Conservation (phyloP, 2,888 invertebrate species). For the Scaptomyza polygonia region DNA sequence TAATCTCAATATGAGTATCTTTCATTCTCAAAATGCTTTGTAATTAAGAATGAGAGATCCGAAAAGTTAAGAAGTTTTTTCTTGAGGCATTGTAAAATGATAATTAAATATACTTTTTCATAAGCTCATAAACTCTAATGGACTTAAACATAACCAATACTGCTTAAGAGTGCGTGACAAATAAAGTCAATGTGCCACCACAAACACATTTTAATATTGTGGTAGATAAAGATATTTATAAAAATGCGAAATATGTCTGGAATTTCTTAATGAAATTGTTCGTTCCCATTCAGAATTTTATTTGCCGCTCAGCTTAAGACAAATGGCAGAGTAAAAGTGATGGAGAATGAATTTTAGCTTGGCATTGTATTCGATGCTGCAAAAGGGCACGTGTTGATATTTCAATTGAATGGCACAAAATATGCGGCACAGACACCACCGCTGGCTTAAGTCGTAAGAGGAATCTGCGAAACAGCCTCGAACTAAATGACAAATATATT, state of each 20-base stretch:
- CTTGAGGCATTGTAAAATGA: no score
- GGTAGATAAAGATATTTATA: conserved; percentile 22
- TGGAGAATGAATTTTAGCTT: conserved; percentile 19
- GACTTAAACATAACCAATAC: not conserved
- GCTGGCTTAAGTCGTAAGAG: not conserved
- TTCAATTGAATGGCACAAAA: conserved; percentile 73
- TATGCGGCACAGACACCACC: conserved; percentile 55
- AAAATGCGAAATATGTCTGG: conserved; percentile 61
- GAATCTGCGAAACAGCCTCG: conserved; percentile 11
- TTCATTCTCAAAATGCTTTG: no score
- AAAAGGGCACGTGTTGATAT: conserved; percentile 73
- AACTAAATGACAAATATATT: conserved; percentile 58
- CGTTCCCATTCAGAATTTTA: conserved; percentile 6
- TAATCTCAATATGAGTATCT: no score
- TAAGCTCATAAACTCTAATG: conserved; percentile 23
- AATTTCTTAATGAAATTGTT: conserved; percentile 78
- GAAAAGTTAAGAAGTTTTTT: no score
- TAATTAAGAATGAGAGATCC: no score
- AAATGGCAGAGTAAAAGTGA: conserved; percentile 48
- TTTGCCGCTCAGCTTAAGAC: conserved; percentile 56
- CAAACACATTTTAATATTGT: conserved; percentile 44
- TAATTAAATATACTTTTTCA: not conserved
- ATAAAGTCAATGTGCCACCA: conserved; percentile 16
- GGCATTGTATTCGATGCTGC: conserved; percentile 29
- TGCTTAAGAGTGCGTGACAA: conserved; percentile 1